Evolutionary conservation across 2,113 vertebrate species (phyloP), one percentile per base, ranked within the genome.

Genomic region (Paralichthys olivaceus): DNA sequence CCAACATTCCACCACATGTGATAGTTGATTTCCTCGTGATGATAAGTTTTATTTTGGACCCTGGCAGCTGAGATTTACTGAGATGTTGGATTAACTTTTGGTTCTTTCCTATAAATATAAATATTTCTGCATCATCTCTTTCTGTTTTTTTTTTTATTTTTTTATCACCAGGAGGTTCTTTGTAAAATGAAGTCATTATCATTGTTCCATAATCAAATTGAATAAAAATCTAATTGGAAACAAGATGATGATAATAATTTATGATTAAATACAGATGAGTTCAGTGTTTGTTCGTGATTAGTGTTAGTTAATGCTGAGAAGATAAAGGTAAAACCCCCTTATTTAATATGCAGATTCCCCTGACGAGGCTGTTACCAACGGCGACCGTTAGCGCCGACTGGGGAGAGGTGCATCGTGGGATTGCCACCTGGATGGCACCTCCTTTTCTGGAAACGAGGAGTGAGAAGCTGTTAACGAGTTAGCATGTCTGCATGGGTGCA

Each of bases 391-490:
- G 83, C 77, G 66, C 60, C 57, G 29, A 80, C 71, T 69, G 72
- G 71, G 73, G 82, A 89, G 80, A 87, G 80, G 86, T 89, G 86
- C 82, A 85, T 90, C 63, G 63, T 91, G 86, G 82, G 84, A 84
- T 72, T 89, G 80, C 88, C 90, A 91, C 91, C 91, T 90, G 86
- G 84, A 87, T 89, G 66, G 67, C 89, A 82, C 86, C 81, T 87
- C 73, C 80, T 87, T 84, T 89, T 87, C 78, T 91, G 86, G 86
- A 84, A 79, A 62, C 54, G 19, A 79, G 66, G 86, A 90, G 91
- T 91, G 91, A 83, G 87, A 93, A 93, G 79, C 68, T n/a, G 90
- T 84, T 91, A 93, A 93, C 88, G 77, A 91, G 89, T 77, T 91
- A 91, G 84, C 85, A 77, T 87, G 85, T 89, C 88, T 79, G 84